Evolutionary conservation across 2,113 vertebrate genomes (phyloP), one percentile per base, ranked within the genome.

Genomic region (Hydrochoerus hydrochaeris): DNA sequence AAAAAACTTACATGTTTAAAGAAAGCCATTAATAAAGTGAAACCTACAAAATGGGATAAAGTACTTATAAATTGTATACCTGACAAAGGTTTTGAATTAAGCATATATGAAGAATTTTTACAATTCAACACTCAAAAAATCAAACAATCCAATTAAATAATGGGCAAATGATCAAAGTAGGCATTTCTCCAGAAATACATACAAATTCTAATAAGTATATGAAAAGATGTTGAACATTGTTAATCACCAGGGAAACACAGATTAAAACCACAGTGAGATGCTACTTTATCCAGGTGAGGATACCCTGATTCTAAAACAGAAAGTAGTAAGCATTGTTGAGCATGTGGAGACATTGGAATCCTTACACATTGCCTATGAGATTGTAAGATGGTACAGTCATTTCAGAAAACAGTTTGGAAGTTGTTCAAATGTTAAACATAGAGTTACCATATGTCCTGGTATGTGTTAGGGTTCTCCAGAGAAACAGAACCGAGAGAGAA

Each of bases 341-440:
- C 20, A 41, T 91, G 5, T 85, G 28, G 67, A 95, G 54, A 77
- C n/a, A 57, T 32, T 58, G 4, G n/a, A 84, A 83, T 32, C 20
- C 8, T 94, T 52, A 67, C n/a, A 19, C 8, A 26, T 46, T 84
- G 52, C 22, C 93, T 9, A 20, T 89, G 3, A 5, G 38, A 57
- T 60, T 93, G 35, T 85, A 91, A 85, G 7, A 44, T 71, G 35
- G 13, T 49, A 26, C 9, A 82, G 35, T 71, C 26, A 22, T 93
- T 94, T 89, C 57, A 28, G 30, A 86, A 85, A 92, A 77, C 49
- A 60, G 7, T 62, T 85, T 90, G 54, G 24, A 22, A 62, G 13
- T 77, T 92, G 20, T 41, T 90, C 41, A 85, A 26, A 82, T 92
- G 35, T 89, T 92, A 91, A 91, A 57, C 67, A 85, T 80, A 54